Base-by-base conservation (phyloP, 1,140 invertebrate species). In the Cephus cinctus region DNA sequence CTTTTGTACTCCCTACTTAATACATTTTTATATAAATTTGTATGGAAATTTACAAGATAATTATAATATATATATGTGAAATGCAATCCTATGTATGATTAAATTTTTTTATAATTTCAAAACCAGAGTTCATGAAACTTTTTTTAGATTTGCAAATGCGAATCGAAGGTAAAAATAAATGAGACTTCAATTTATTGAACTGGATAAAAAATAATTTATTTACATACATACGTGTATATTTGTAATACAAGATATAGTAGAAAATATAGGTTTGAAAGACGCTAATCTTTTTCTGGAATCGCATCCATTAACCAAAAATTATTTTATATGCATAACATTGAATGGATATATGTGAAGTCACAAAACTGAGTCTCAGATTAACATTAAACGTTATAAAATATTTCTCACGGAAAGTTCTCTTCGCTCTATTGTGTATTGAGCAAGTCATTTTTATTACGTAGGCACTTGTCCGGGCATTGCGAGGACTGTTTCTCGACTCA, bases 391-490 rank as follows among this genome's bases (percentile, higher is more conserved):
- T 27, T 27, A 27, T 27, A n/a, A 27, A n/a, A 27, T n/a, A 27
- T 6, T 27, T 27, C n/a, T 6, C 25, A 27, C 25, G 6, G 25
- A 27, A 27, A 20, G 25, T n/a, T n/a, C n/a, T n/a, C n/a, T n/a
- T n/a, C n/a, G n/a, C n/a, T n/a, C n/a, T n/a, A n/a, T n/a, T n/a
- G n/a, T n/a, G n/a, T n/a, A n/a, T n/a, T 50, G 31, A 30, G 31
- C 31, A 50, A 32, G 41, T 40, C n/a, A 27, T 21, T 43, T 36
- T 48, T 30, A 43, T 61, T 36, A 47, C 18, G 63, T 47, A 54
- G 42, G 50, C 43, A 67, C 61, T 59, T 67, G 63, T 32, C 65
- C 63, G 35, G 65, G 65, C 48, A 66, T 66, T 8, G n/a, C n/a
- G 25, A 52, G 31, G 25, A 50, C 30, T 27, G 48, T 41, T 11